Evolutionary conservation across 2,888 invertebrate species (phyloP).

Genomic region (Hoplodrina ambigua): DNA sequence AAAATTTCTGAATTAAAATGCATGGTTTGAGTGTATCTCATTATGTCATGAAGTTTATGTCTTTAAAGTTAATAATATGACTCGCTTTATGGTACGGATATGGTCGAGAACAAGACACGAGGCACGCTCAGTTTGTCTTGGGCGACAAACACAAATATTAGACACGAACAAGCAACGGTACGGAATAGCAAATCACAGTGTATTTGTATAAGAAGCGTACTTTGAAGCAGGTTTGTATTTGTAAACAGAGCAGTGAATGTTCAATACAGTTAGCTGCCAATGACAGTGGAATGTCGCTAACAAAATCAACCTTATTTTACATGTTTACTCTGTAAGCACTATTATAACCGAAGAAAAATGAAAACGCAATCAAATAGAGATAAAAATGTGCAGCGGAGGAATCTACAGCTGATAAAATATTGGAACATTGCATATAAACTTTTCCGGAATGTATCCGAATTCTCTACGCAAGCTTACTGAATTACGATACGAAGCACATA

Average conservation of each 20-base stretch:
- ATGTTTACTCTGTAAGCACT: slow-evolving; percentile 45
- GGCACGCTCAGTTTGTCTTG: slow-evolving; percentile 82
- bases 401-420: slow-evolving; percentile 44
- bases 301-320: slow-evolving; percentile 67
- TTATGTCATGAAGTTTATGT: slow-evolving; percentile 56
- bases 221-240: slow-evolving; percentile 80
- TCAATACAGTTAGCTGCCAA: slow-evolving; percentile 85
- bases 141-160: slow-evolving; percentile 88
- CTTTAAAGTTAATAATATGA: slow-evolving; percentile 60
- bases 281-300: slow-evolving; percentile 78
- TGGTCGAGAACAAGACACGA: slow-evolving; percentile 70
- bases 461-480: slow-evolving; percentile 39
- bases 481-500: slow-evolving; percentile 35
- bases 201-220: slow-evolving; percentile 85
- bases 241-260: slow-evolving; percentile 84
- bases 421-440: slow-evolving; percentile 27
- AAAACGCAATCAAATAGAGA: slow-evolving; percentile 35
- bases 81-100: slow-evolving; percentile 66
- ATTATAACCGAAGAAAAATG: slow-evolving; percentile 40
- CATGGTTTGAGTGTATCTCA: slow-evolving; percentile 43
- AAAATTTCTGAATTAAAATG: slow-evolving; percentile 51
- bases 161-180: slow-evolving; percentile 81
- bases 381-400: slow-evolving; percentile 11
- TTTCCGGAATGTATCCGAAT: slow-evolving; percentile 47
- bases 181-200: slow-evolving; percentile 87